Base-by-base conservation (phyloP, 2,888 invertebrate species). In the Elmis aenea region DNA sequence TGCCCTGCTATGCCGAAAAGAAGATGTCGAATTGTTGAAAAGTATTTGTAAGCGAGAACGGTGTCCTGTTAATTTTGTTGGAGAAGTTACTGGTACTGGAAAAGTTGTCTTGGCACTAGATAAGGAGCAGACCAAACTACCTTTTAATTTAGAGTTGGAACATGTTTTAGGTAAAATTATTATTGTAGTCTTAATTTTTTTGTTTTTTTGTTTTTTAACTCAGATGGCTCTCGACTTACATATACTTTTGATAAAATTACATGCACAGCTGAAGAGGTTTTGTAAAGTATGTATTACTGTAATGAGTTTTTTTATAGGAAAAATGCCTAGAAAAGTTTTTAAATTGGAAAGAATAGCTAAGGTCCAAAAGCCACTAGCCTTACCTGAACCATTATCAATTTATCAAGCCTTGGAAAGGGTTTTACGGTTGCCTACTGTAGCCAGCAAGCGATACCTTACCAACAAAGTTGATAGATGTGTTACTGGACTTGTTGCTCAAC, bases 401-500 rank as follows among this genome's bases (percentile, higher is more conserved):
- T 70, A 71, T 39, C 77, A 76, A 35, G 85, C 85, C 1, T 68
- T 94, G 5, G 73, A 85, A 36, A 72, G 83, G 45, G 95, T 97
- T 0, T 68, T 99, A 25, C 75, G 87, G 47, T 75, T 96, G 12
- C 90, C 96, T 1, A 81, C 92, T 1, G 95, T 99, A 3, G 89
- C 85, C 26, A 94, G 95, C 65, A 99, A 99, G 67, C 76, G 96
- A 51, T 96, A 90, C 62, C 74, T 96, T 23, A 96, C 94, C 0
- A 96, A 88, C 60, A 96, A 96, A 76, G 95, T 95, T 9, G 89
- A 90, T 64, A 78, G 96, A 23, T 95, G 94, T 62, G 96, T 97
- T 5, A 86, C 92, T 2, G 97, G 97, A 1, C 71, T 97, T 9
- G 79, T 97, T 36, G 97, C 93, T 0, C 96, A 96, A 66, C 97